Evolutionary conservation across 35 echinoderm and acorn worm species (phyloP).

Genomic region (Lytechinus variegatus): DNA sequence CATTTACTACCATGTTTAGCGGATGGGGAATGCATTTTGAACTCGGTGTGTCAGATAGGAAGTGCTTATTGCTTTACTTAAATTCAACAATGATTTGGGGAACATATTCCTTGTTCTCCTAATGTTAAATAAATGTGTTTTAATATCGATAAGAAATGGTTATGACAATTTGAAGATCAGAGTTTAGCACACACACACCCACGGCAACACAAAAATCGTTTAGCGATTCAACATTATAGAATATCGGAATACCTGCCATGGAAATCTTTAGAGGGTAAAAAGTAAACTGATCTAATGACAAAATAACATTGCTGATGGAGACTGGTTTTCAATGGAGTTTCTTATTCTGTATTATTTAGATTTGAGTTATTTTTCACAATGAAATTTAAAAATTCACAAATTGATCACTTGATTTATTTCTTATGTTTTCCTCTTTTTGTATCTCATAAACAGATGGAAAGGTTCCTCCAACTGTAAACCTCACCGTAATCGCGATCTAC

Average conservation of each 20-base stretch:
- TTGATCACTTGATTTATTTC: not conserved
- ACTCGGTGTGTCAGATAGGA: no score
- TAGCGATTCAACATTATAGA: no score
- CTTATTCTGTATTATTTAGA: not conserved
- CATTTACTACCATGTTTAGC: no score
- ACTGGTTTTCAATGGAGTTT: not conserved
- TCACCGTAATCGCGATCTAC: constrained; percentile 57
- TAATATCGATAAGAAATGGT: no score
- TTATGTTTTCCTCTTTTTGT: not conserved
- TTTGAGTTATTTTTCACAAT: not conserved
- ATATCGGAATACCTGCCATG: not conserved
- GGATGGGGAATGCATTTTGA: no score
- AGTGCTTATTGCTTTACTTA: no score
- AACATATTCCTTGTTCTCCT: no score
- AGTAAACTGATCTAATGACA: not conserved
- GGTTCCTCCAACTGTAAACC: constrained; percentile 48
- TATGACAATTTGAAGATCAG: no score
- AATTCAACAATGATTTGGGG: no score
- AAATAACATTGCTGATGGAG: not conserved
- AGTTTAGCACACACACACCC: no score
- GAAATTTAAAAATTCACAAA: not conserved
- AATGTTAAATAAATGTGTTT: no score
- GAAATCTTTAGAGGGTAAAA: not conserved
- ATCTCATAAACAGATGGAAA: not conserved
- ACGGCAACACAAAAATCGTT: no score